Evolutionary conservation across 2,113 vertebrate genomes (phyloP).

Genomic region (Scopus umbretta): DNA sequence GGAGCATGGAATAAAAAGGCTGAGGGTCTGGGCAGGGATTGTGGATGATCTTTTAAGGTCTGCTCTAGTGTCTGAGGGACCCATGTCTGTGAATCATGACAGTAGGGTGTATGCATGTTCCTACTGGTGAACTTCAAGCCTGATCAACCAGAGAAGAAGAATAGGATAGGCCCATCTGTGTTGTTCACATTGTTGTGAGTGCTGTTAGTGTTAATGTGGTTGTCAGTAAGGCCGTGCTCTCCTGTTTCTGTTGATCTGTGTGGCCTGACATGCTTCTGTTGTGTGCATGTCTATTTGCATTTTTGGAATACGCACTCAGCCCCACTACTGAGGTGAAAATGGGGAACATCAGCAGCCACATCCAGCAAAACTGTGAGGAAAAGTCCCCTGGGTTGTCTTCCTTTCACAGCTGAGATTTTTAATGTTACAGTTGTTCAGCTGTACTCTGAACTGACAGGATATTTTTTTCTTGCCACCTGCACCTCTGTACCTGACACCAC

Average conservation of each 20-base stretch:
- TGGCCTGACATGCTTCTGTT: neutral
- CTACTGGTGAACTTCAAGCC: neutral
- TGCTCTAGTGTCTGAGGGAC: neutral
- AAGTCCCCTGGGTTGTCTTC: neutral
- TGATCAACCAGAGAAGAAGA: neutral
- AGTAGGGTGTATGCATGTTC: neutral
- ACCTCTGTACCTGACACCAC: neutral
- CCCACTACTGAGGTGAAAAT: neutral
- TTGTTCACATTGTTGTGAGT: neutral
- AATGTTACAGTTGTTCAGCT: neutral
- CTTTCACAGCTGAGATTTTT: neutral
- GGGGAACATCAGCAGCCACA: neutral
- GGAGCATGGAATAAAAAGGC: neutral
- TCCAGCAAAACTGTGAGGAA: neutral
- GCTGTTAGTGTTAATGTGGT: neutral
- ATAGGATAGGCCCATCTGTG: neutral
- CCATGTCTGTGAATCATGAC: neutral
- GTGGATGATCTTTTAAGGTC: neutral
- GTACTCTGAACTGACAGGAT: neutral
- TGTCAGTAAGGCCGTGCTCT: neutral
- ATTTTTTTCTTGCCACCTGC: neutral
- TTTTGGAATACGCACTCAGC: fast-evolving
- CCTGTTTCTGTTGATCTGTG: neutral
- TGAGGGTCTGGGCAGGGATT: neutral
- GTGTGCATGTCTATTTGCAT: neutral